Percentiles rank a stretch among this genome's conserved stretches.
Evolutionary conservation across 2,888 invertebrate genomes (phyloP).

Genomic region (Lamellibrachia columna): DNA sequence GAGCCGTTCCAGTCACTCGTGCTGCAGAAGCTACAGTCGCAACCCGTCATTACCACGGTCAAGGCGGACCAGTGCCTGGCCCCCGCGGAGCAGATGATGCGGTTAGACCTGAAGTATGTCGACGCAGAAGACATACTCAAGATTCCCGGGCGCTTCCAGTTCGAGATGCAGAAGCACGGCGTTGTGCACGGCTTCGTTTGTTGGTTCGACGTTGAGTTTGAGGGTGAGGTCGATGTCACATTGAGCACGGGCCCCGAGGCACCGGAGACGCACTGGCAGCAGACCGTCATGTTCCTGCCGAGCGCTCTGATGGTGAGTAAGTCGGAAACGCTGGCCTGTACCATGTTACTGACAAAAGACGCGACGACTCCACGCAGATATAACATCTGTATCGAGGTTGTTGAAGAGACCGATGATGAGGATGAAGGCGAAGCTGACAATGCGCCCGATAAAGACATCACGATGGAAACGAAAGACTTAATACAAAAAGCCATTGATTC

Average conservation of each 20-base stretch:
- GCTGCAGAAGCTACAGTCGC: background rate
- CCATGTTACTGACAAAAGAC: conserved; percentile 49
- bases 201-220: conserved; percentile 63
- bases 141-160: conserved; percentile 44
- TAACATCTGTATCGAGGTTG: conserved; percentile 38
- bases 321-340: conserved; percentile 67
- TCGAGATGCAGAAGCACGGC: conserved; percentile 46
- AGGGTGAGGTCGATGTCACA: conserved; percentile 62
- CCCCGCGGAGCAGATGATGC: conserved; percentile 47
- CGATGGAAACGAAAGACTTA: background rate
- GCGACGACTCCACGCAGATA: conserved; percentile 36
- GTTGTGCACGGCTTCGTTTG: conserved; percentile 61
- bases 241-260: conserved; percentile 83
- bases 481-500: background rate
- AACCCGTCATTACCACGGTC: conserved; percentile 48
- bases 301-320: conserved; percentile 77
- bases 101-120: conserved; percentile 55
- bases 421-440: conserved; percentile 26
- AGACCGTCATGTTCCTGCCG: conserved; percentile 86
- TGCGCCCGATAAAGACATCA: background rate
- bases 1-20: conserved; percentile 44
- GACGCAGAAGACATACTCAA: conserved; percentile 43
- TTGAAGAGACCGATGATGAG: conserved; percentile 33
- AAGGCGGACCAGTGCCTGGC: conserved; percentile 49
- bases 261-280: conserved; percentile 91